Evolutionary conservation across 1,140 invertebrate genomes (phyloP), one percentile per base, ranked within the genome.

Genomic region (Euwallacea fornicatus): DNA sequence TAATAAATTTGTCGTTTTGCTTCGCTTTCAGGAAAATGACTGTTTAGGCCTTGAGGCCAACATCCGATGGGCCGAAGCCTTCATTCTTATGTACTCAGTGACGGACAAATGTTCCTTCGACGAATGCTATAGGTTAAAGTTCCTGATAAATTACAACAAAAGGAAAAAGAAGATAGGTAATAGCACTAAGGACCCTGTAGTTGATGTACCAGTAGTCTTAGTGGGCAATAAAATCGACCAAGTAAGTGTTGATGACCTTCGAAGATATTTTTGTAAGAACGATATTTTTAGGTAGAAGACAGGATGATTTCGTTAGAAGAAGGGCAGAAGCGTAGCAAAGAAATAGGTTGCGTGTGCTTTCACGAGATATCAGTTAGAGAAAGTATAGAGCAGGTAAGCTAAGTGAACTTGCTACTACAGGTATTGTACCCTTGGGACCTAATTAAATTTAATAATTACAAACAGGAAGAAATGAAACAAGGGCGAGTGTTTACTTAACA

Each of bases 101-200:
- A 92, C 91, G 6, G 91, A 94, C 78, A 91, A 91, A 73, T 89
- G 89, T 74, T 93, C 91, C 41, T 94, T 94, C 80, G 91, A 94
- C 78, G 91, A 93, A 78, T 93, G 90, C 77, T 91, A 91, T 77
- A 86, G 91, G 4, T 83, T 93, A 2, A 89, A 91, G 78, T 93
- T 91, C 76, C 84, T 93, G 54, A 93, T 93, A 71, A 90, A 90
- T 76, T 91, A 92, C 76, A 92, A 88, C 78, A 91, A 91, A 76
- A 82, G 89, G 21, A 83, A 88, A 75, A 85, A 88, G 65, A 85
- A 89, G 73, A 82, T 90, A 10, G 84, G 84, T 1, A 83, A 83
- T 4, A 82, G 80, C 15, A 66, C 61, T 7, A 79, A 79, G 63
- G 77, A 80, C 56, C 66, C 66, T 33, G 55, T 81, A 42, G 77